A percentile compares a stretch with the other conserved stretches of the same genome.
Evolutionary conservation across 2,797 vertebrate genomes (phyloP).

Genomic region (Ispidina picta): DNA sequence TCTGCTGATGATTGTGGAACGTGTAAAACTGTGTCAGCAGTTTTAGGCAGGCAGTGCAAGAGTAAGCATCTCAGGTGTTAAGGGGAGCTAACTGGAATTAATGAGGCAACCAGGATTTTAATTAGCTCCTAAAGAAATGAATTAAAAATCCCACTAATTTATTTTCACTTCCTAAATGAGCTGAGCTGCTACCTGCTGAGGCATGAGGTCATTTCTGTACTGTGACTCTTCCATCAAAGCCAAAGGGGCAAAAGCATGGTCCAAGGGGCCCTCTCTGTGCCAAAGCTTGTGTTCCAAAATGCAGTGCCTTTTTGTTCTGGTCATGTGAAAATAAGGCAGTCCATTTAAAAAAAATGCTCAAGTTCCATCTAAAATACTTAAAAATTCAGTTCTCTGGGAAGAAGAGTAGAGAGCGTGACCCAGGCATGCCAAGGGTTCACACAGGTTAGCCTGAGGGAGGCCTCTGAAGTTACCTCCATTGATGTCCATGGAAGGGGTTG

Average conservation of each 20-base stretch:
- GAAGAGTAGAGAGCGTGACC: background rate
- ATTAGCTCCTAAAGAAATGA: conserved; percentile 18
- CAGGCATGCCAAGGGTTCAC: background rate
- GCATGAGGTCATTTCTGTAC: background rate
- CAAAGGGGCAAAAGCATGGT: background rate
- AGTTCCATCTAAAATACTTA: background rate
- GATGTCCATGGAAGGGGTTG: background rate
- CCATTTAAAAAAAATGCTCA: background rate
- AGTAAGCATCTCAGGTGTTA: background rate
- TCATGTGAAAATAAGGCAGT: background rate
- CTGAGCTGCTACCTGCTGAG: background rate
- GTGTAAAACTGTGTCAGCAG: background rate
- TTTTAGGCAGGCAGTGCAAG: background rate
- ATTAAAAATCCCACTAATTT: background rate
- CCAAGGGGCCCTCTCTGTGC: background rate
- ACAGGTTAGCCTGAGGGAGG: background rate
- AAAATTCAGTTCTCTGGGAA: background rate
- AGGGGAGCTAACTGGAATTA: background rate
- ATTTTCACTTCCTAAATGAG: background rate
- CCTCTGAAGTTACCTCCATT: background rate
- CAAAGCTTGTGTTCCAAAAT: background rate
- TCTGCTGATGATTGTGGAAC: background rate
- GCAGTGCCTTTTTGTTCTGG: background rate
- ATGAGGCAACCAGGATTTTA: background rate
- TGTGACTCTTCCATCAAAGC: background rate